Evolutionary conservation across 1,140 invertebrate genomes (phyloP), one percentile per base, ranked within the genome.

Genomic region (Hyphantria cunea): DNA sequence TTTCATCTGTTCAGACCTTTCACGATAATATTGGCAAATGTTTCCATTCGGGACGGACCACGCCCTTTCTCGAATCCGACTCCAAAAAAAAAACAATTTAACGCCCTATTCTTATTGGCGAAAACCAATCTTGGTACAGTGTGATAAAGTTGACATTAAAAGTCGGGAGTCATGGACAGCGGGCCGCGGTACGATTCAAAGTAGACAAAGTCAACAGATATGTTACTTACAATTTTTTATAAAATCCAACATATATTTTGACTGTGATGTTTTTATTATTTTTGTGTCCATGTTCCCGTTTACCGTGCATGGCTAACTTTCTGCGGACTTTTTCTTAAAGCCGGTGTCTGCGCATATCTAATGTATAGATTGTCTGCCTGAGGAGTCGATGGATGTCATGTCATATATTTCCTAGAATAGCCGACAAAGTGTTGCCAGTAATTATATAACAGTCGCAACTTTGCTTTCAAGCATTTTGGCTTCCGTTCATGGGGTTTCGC

Each of bases 221-320:
- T 84, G 76, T 84, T 82, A 84, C 80, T 86, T 76, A 78, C 68
- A 73, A 72, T 74, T 84, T 86, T 89, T 89, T 86, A 76, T 71
- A 39, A 74, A 82, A 66, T 66, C 79, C 80, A 82, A 85, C 82
- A 89, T 90, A 89, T 89, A 90, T 89, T 90, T 90, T 90, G 87
- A 90, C 87, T 86, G 81, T 87, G 87, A 87, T 90, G 87, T 90
- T 88, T 90, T 90, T 90, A 90, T 90, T 86, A 89, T 90, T 88
- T 90, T 87, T 86, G 84, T 90, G 84, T 90, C 74, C 83, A 79
- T 81, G 84, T 84, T 82, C 81, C 77, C 77, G 73, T 76, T 76
- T 68, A 73, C 72, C 70, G 68, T 79, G 75, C 68, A 80, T 81
- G 74, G 83, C 75, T 81, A 79, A 78, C 76, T 81, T 79, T 82